Evolutionary conservation across 2,113 vertebrate species (phyloP).

Genomic region (Cephalopholis sonnerati): DNA sequence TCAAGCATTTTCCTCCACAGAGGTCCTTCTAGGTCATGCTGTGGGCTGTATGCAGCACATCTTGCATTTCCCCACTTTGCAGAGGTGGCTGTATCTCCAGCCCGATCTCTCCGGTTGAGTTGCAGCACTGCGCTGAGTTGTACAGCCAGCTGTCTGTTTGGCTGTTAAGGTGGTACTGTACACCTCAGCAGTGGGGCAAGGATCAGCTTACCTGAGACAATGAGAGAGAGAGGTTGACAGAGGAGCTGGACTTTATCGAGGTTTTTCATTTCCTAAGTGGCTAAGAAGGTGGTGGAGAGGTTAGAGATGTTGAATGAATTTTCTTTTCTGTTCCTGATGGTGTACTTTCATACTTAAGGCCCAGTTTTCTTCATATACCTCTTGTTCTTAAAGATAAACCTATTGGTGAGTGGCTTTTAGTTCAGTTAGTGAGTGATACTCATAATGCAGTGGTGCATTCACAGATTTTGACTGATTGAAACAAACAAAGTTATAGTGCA

Average conservation of each 20-base stretch:
- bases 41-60: background rate
- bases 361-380: background rate
- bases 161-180: constrained; percentile 1
- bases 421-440: background rate
- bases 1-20: background rate
- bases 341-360: background rate
- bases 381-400: background rate
- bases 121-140: constrained; percentile 14
- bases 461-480: background rate
- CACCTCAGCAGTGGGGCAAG: constrained; percentile 14
- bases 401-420: background rate
- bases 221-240: background rate
- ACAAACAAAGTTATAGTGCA: background rate
- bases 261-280: constrained; percentile 21
- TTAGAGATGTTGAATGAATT: constrained; percentile 1
- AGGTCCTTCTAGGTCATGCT: constrained; percentile 11
- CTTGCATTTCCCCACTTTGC: constrained; percentile 21
- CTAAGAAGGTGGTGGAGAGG: background rate
- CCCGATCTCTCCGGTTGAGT: constrained; percentile 17
- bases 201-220: constrained; percentile 49
- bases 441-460: background rate
- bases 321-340: background rate
- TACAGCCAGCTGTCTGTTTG: constrained; percentile 16
- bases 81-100: constrained; percentile 18
- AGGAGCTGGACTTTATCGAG: background rate